Evolutionary conservation across 2,888 invertebrate species (phyloP).

Genomic region (Hydrotaea cyrtoneurina): DNA sequence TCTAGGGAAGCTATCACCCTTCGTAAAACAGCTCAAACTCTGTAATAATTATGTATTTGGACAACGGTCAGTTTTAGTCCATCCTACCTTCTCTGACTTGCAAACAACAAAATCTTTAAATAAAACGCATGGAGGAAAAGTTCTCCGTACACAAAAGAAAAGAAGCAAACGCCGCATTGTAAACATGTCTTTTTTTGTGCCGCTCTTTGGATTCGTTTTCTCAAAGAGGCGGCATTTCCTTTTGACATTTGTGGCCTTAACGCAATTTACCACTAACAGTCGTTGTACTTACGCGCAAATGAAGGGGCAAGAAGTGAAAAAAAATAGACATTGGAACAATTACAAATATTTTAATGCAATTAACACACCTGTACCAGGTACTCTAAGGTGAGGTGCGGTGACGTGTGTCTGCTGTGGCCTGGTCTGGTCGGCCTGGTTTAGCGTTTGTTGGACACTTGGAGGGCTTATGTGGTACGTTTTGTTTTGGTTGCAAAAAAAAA

Average conservation of each 20-base stretch:
- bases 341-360: constrained; percentile 80
- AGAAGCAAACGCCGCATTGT: not conserved
- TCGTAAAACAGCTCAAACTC: too few relatives aligned
- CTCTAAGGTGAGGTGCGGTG: constrained; percentile 15
- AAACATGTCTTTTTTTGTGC: not conserved
- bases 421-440: not conserved
- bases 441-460: not conserved
- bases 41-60: too few relatives aligned
- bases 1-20: too few relatives aligned
- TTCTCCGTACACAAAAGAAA: not conserved
- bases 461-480: not conserved
- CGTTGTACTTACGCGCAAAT: not conserved
- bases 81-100: too few relatives aligned
- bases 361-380: constrained; percentile 73
- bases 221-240: not conserved
- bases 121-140: too few relatives aligned
- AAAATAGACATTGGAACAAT: constrained; percentile 69
- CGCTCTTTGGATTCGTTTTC: not conserved
- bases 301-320: not conserved
- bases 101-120: too few relatives aligned
- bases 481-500: not conserved
- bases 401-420: too few relatives aligned
- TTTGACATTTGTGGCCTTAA: not conserved
- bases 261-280: not conserved
- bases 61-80: too few relatives aligned